Evolutionary conservation across 2,888 invertebrate genomes (phyloP).

Genomic region (Anorthoa munda): DNA sequence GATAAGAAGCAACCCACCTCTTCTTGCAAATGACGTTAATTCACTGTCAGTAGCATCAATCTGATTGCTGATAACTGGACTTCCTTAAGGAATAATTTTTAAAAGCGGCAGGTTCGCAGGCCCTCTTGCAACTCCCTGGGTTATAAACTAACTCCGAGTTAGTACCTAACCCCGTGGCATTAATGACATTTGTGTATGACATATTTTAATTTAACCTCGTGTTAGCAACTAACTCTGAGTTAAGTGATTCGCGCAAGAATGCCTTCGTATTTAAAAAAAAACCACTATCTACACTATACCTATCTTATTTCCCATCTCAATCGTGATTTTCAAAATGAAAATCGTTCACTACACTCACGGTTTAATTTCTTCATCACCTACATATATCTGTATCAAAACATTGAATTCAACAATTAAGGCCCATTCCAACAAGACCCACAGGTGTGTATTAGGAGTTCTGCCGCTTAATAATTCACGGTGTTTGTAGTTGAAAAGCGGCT

Average conservation of each 20-base stretch:
- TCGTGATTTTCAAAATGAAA: neutral
- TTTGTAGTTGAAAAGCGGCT: slow-evolving; percentile 36
- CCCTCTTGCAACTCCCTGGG: too few relatives aligned
- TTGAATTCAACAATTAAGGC: slow-evolving; percentile 16
- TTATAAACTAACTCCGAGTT: too few relatives aligned
- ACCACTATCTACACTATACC: too few relatives aligned
- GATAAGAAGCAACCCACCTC: slow-evolving; percentile 1
- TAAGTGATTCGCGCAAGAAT: too few relatives aligned
- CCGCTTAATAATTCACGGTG: slow-evolving; percentile 50
- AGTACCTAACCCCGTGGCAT: too few relatives aligned
- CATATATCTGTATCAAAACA: slow-evolving; percentile 6
- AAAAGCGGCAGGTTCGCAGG: too few relatives aligned
- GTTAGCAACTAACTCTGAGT: too few relatives aligned
- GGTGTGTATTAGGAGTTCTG: slow-evolving; percentile 25
- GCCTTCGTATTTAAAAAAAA: neutral
- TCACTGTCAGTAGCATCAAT: slow-evolving; percentile 9
- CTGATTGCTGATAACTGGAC: slow-evolving; percentile 2
- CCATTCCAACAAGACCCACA: slow-evolving; percentile 30
- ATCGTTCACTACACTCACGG: slow-evolving; percentile 5
- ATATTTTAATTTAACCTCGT: too few relatives aligned
- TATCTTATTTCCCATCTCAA: neutral
- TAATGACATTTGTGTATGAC: too few relatives aligned
- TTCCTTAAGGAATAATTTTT: neutral
- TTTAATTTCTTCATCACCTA: slow-evolving; percentile 4
- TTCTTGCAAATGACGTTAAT: slow-evolving; percentile 15